phyloP scores from a whole-genome alignment of 2,797 vertebrate genomes.

The Alosa sapidissima region DNA sequence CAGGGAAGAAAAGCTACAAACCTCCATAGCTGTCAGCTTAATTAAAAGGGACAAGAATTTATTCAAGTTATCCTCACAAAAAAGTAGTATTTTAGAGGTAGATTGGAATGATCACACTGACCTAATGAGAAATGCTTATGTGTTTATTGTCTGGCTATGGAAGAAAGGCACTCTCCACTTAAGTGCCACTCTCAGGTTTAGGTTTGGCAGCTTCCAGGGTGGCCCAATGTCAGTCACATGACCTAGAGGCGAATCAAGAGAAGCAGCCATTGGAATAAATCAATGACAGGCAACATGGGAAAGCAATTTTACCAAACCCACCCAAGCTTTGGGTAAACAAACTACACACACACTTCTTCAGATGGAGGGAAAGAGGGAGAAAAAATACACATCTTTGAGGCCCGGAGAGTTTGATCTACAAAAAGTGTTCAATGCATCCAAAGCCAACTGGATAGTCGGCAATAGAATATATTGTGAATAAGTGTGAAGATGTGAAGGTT shows the following conservation, averaged over 20 bases:
- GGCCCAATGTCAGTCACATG: slow-evolving; percentile 1
- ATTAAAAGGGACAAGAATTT: background rate
- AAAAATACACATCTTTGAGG: background rate
- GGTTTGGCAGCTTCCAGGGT: background rate
- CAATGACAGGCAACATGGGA: slow-evolving; percentile 24
- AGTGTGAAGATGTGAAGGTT: background rate
- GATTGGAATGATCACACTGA: background rate
- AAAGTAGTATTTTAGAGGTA: background rate
- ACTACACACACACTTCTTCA: background rate
- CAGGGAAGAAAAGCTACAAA: background rate
- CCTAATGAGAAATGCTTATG: background rate
- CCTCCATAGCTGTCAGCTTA: background rate
- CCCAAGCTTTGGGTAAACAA: background rate
- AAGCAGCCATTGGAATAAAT: slow-evolving; percentile 16
- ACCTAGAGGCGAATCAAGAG: background rate
- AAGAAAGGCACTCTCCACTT: background rate
- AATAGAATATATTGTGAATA: background rate
- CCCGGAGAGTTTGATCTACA: background rate
- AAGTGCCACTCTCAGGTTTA: background rate
- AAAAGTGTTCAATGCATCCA: background rate
- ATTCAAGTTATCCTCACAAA: background rate
- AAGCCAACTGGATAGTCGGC: background rate
- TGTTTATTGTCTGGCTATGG: slow-evolving; percentile 7
- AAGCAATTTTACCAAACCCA: slow-evolving; percentile 5
- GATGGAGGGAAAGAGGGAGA: background rate